These are phyloP conservation scores for Eilema caniola DNA, from an alignment of 2,888 invertebrate genomes.

Conservation along the genomic window DNA sequence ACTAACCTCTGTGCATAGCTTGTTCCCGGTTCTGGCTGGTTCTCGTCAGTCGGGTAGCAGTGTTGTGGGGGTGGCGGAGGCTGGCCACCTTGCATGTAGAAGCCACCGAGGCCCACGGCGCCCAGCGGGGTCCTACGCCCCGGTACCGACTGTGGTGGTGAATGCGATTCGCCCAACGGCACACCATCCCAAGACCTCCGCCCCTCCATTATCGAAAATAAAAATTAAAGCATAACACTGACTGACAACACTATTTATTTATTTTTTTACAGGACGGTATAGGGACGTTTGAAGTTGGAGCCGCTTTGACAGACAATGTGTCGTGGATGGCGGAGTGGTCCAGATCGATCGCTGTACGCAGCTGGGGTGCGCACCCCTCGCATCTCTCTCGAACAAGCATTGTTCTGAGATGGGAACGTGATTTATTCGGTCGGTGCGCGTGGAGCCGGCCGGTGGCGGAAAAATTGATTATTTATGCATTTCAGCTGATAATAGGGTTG, in stretches of 20 bases:
- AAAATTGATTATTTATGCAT: slow-evolving; percentile 58
- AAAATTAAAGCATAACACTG: slow-evolving; percentile 71
- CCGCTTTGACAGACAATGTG: slow-evolving; percentile 76
- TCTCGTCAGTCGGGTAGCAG: slow-evolving; percentile 91
- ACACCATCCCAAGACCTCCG: slow-evolving; percentile 83
- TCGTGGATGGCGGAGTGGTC: slow-evolving; percentile 72
- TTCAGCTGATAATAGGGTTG: slow-evolving; percentile 57
- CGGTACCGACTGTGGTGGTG: slow-evolving; percentile 88
- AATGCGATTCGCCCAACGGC: slow-evolving; percentile 81
- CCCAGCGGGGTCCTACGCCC: slow-evolving; percentile 93
- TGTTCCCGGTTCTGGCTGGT: slow-evolving; percentile 90
- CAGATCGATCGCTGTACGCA: slow-evolving; percentile 84
- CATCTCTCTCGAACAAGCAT: slow-evolving; percentile 73
- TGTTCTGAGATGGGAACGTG: slow-evolving; percentile 80
- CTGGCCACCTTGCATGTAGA: slow-evolving; percentile 92
- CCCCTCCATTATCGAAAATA: slow-evolving; percentile 75
- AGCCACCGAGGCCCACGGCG: slow-evolving; percentile 94
- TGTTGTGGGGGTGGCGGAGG: slow-evolving; percentile 84
- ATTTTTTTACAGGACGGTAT: slow-evolving; percentile 46
- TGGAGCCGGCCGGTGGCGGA: slow-evolving; percentile 58
- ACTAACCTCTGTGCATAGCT: slow-evolving; percentile 82
- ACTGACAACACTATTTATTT: slow-evolving; percentile 51
- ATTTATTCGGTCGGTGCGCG: slow-evolving; percentile 72
- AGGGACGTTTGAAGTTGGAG: slow-evolving; percentile 61
- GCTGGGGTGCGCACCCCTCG: slow-evolving; percentile 86